A percentile compares a stretch with the other conserved stretches of the same genome.
Conservation (phyloP, 37 sponge, comb jelly and placozoan species). For the Cladorhizidae sp. region DNA sequence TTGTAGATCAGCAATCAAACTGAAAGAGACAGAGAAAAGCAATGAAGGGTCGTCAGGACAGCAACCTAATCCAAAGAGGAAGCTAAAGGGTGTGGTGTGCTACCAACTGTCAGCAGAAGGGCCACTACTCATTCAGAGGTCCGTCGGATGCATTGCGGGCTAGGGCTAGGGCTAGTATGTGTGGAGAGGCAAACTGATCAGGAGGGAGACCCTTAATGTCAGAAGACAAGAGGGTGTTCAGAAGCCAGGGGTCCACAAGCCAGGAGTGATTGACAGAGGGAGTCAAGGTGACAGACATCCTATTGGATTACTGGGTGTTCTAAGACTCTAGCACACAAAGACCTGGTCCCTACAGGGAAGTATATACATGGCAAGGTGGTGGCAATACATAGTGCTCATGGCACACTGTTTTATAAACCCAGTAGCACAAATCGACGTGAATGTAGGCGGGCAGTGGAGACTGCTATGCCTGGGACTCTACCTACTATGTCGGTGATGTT, state of each 20-base stretch:
- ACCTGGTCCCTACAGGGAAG: neutral
- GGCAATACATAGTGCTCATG: neutral
- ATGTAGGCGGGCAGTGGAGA: too few relatives aligned
- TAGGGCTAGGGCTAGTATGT: too few relatives aligned
- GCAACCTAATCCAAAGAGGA: neutral
- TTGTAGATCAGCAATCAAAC: too few relatives aligned
- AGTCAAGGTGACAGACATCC: slow-evolving; percentile 5
- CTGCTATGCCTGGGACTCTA: too few relatives aligned
- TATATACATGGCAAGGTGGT: neutral
- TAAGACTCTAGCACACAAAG: neutral
- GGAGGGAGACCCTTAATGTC: neutral
- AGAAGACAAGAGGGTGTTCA: neutral
- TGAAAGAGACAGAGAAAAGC: neutral
- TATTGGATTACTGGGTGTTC: slow-evolving; percentile 13
- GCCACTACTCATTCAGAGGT: neutral
- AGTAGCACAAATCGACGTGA: neutral
- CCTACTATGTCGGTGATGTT: too few relatives aligned
- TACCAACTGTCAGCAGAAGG: too few relatives aligned
- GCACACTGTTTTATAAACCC: neutral
- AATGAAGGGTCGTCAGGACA: neutral
- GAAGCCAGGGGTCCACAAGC: neutral
- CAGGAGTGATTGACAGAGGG: neutral
- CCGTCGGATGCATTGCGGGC: neutral
- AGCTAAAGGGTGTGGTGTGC: too few relatives aligned
- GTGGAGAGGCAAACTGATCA: neutral